Evolutionary conservation across 2,888 invertebrate genomes (phyloP), one percentile per base, ranked within the genome.

Genomic region (Malthinus seriepunctatus): DNA sequence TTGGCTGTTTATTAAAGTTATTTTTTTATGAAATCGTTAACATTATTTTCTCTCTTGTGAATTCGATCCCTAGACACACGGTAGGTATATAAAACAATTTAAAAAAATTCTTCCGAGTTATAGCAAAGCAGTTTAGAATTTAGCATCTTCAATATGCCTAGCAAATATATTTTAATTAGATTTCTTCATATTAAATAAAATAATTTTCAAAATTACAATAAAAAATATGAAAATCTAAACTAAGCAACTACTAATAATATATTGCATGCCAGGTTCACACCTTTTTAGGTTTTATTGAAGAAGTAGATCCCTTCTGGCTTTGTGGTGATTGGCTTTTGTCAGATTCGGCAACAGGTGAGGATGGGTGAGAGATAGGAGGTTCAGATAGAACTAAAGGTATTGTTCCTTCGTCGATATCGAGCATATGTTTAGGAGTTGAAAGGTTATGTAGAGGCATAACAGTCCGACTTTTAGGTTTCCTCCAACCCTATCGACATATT

Each of bases 381-480:
- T 75, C 77, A 64, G 75, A 69, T 60, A 75, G 73, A 66, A 76
- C 76, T 70, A 78, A 68, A 56, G 78, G 75, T 61, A 77, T 67
- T 65, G 74, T 74, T 70, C 76, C 77, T 72, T 78, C 78, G 63
- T 78, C 77, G 71, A 77, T 68, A 65, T 73, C 69, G 68, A 74
- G 79, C 71, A 82, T 81, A 78, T 81, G 81, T 76, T 82, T 82
- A 71, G 82, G 81, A 73, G 82, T 82, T 68, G 81, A 77, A 66
- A 81, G 78, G 75, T 79, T 80, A 76, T 81, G 78, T 77, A 81
- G 75, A 71, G 88, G 88, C 87, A 88, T 85, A 80, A 88, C 86
- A 74, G 88, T 88, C 76, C 89, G 86, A 70, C 87, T 86, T 81
- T 88, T 88, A 76, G 88, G 88, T 81, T 88, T 89, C 82, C 88